These are phyloP conservation scores for Florisuga fusca DNA, from an alignment of 2,797 vertebrate species.

Conservation along the genomic window DNA sequence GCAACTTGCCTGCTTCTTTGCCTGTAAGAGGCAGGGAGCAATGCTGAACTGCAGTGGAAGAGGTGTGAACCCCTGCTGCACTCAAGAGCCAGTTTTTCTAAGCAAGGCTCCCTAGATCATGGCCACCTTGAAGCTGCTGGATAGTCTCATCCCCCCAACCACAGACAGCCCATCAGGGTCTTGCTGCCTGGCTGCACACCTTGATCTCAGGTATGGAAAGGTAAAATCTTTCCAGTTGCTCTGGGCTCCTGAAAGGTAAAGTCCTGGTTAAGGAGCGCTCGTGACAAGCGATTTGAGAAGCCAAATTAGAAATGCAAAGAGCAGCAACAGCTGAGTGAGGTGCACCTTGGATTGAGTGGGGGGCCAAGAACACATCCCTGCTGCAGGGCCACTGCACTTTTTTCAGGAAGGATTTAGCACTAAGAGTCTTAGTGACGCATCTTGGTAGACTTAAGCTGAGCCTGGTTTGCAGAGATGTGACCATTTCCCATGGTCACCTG, in stretches of 20 bases:
- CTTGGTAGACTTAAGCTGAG: slow-evolving; percentile 61
- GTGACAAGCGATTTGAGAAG: not conserved
- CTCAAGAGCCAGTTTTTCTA: not conserved
- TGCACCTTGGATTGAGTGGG: not conserved
- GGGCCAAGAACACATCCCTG: accelerated
- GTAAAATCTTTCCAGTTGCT: not conserved
- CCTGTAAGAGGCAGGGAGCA: not conserved
- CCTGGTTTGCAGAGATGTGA: slow-evolving; percentile 46
- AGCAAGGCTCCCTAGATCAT: not conserved
- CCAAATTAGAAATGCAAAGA: not conserved
- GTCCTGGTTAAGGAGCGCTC: not conserved
- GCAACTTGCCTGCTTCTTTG: not conserved
- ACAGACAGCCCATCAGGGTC: not conserved
- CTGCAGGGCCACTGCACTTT: not conserved
- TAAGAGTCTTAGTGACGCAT: slow-evolving; percentile 68
- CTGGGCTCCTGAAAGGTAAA: not conserved
- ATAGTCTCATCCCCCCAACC: not conserved
- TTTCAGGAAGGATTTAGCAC: slow-evolving; percentile 33
- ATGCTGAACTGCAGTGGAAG: not conserved
- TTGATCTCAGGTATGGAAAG: not conserved
- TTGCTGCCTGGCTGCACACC: not conserved
- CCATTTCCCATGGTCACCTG: slow-evolving; percentile 46
- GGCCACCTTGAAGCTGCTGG: not conserved
- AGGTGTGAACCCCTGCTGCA: not conserved
- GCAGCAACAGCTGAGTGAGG: accelerated